These are phyloP conservation scores for Bovichtus diacanthus DNA, from an alignment of 2,797 vertebrate species.

Conservation along the genomic window DNA sequence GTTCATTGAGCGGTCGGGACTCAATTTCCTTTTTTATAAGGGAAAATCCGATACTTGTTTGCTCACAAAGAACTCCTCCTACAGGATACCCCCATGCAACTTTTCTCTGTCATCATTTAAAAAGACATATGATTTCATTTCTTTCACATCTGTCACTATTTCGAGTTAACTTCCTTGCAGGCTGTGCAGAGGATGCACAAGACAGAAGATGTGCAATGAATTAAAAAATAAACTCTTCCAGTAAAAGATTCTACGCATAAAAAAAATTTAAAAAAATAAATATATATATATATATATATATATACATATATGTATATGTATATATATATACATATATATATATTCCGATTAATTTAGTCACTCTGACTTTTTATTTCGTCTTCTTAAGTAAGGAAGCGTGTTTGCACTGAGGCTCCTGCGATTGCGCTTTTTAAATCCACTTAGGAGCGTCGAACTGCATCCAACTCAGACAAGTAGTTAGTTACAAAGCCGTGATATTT, in stretches of 20 bases:
- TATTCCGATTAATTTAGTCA: conserved; percentile 33
- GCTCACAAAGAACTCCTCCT: conserved; percentile 81
- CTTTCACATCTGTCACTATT: conserved; percentile 50
- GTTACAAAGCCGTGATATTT: conserved; percentile 72
- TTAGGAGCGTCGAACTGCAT: conserved; percentile 79
- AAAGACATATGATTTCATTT: conserved; percentile 59
- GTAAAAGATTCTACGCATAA: conserved; percentile 11
- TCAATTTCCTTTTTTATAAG: conserved; percentile 80
- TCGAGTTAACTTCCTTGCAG: conserved; percentile 32
- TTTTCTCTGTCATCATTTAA: conserved; percentile 66
- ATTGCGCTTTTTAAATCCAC: conserved; percentile 79
- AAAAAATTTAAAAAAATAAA: conserved; percentile 10
- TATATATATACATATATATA: not conserved
- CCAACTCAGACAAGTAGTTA: conserved; percentile 78
- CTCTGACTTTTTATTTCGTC: conserved; percentile 34
- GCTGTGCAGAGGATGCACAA: conserved; percentile 25
- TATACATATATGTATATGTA: too few relatives aligned
- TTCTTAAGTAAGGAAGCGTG: conserved; percentile 36
- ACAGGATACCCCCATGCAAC: conserved; percentile 72
- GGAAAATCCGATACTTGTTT: conserved; percentile 76
- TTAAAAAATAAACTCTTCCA: conserved; percentile 20
- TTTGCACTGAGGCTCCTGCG: conserved; percentile 74
- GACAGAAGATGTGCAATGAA: conserved; percentile 11
- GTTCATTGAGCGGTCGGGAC: conserved; percentile 57
- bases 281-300: too few relatives aligned